A percentile compares a stretch with the other conserved stretches of the same genome.
phyloP scores from a whole-genome alignment of 2,797 vertebrate species.

The Macropus fuliginosus region DNA sequence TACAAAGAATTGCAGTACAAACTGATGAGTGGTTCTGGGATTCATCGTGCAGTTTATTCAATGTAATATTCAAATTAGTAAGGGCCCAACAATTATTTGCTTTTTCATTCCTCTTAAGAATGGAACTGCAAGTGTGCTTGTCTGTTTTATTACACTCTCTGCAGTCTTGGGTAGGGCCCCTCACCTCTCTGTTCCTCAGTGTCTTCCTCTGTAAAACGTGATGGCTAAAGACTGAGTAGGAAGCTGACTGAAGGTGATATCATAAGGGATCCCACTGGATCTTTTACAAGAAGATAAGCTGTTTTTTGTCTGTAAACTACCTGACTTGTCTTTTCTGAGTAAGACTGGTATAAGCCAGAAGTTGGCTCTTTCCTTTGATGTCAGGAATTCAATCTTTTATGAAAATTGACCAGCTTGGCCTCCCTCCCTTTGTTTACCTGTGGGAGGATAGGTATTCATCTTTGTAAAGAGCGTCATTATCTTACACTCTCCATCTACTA shows the following conservation, averaged over 20 bases:
- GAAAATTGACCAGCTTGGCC: not conserved
- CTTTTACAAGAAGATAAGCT: not conserved
- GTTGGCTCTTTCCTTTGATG: not conserved
- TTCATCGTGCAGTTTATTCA: not conserved
- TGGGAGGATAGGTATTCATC: not conserved
- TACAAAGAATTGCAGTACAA: not conserved
- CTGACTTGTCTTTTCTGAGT: not conserved
- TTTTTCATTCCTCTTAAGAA: not conserved
- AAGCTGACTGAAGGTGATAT: not conserved
- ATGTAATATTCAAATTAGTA: not conserved
- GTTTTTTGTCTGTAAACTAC: not conserved
- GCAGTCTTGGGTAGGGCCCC: not conserved
- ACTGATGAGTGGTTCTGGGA: not conserved
- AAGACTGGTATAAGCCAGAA: not conserved
- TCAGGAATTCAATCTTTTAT: not conserved
- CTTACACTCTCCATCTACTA: not conserved
- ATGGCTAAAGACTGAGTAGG: not conserved
- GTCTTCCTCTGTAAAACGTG: not conserved
- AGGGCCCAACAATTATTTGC: not conserved
- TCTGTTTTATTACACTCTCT: not conserved
- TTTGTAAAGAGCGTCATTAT: not conserved
- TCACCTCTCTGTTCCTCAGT: not conserved
- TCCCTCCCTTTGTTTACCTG: not conserved
- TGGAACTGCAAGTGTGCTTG: not conserved
- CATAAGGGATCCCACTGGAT: not conserved